Evolutionary conservation across 1,140 invertebrate genomes (phyloP), one percentile per base, ranked within the genome.

Genomic region (Drusus annulatus): DNA sequence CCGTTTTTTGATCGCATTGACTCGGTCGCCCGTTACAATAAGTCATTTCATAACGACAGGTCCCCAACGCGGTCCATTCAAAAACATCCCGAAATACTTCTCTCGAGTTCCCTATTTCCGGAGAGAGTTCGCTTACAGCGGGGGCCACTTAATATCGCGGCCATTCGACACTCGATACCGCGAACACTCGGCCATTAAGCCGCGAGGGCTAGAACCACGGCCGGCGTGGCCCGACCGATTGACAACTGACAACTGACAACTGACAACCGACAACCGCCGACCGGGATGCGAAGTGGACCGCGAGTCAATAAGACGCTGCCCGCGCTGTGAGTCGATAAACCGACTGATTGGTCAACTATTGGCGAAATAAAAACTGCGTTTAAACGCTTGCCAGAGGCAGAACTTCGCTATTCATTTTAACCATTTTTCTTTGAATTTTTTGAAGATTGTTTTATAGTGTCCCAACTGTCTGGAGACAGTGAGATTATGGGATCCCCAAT

Each of bases 111-210:
- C 21, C 19, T 25, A 25, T 63, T 25, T 63, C 23, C 60, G 60
- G 60, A 63, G 7, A 15, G 1, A 25, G 16, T 25, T 25, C 60
- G 60, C 60, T 63, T 63, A 25, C 19, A 15, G 5, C 60, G 60
- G 15, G n/a, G 3, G 60, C 25, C 60, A 21, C 58, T 25, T 62
- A 17, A 36, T 36, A 36, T 36, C 31, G 3, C 31, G 19, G 45
- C n/a, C 50, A 16, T 73, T 73, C 69, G 69, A 73, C 69, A 73
- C 69, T 73, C 69, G 69, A 73, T 73, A 54, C 21, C 54, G 23
- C 17, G 51, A 56, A 52, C 51, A 54, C 54, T 73, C 54, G 50
- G 45, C n/a, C 45, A 54, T 73, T 73, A 13, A 52, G 31, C 6
- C 0, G 4, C 8, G 8, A 36, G 31, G 4, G 31, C 31, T 36